These are phyloP conservation scores for Andrena cerasifolii DNA, from an alignment of 1,140 invertebrate species.

Conservation along the genomic window DNA sequence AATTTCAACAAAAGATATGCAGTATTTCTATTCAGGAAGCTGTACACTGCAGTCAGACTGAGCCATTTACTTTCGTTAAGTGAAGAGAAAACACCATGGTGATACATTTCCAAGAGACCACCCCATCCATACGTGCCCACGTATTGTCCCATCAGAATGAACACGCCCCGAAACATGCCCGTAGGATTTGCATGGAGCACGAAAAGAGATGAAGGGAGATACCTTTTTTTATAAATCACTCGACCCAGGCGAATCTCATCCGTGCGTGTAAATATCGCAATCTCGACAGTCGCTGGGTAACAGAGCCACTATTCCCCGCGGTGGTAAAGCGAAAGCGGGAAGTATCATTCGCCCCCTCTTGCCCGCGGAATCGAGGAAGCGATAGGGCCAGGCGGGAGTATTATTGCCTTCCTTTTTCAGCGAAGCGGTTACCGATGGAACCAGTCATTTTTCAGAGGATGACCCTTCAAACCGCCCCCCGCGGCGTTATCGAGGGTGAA, in stretches of 20 bases:
- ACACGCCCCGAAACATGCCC: too few relatives aligned
- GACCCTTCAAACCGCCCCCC: conserved; percentile 14
- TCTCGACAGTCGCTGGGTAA: neutral
- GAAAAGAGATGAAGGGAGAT: neutral
- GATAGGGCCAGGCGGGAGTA: conserved; percentile 23
- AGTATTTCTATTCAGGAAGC: too few relatives aligned
- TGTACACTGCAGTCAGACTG: too few relatives aligned
- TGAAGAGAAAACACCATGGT: too few relatives aligned
- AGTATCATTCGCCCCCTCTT: conserved; percentile 39
- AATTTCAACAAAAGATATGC: too few relatives aligned
- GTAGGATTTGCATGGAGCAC: conserved; percentile 22
- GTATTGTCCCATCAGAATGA: neutral
- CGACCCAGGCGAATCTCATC: neutral
- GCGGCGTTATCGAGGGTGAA: conserved; percentile 7
- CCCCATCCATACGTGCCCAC: neutral
- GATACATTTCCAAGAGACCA: neutral
- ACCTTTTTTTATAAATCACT: conserved; percentile 13
- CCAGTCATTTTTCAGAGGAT: conserved; percentile 47
- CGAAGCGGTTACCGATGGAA: conserved; percentile 36
- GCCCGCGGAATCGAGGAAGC: neutral
- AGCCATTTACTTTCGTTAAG: too few relatives aligned
- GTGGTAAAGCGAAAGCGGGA: conserved; percentile 19
- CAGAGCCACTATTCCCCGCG: neutral
- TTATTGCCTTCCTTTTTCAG: conserved; percentile 55
- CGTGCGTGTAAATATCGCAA: neutral